Evolutionary conservation across 2,113 vertebrate species (phyloP).

Genomic region (Phyllopteryx taeniolatus): DNA sequence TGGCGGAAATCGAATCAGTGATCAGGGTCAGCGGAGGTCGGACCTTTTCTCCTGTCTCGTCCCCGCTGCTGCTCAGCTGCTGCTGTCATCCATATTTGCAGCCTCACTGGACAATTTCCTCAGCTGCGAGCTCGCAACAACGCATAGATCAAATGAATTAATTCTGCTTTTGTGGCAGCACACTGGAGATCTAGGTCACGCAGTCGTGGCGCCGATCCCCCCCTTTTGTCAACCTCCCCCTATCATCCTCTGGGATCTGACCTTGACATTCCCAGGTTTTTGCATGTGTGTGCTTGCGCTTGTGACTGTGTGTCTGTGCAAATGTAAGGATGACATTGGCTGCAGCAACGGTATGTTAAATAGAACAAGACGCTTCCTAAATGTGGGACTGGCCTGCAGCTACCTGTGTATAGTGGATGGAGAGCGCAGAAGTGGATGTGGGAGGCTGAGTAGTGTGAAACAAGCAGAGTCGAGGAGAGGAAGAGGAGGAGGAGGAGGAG

Average conservation of each 20-base stretch:
- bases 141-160: conserved; percentile 69
- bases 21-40: conserved; percentile 36
- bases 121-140: conserved; percentile 59
- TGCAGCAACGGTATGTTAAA: conserved; percentile 31
- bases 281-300: neutral
- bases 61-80: conserved; percentile 62
- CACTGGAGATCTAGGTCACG: conserved; percentile 65
- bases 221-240: conserved; percentile 47
- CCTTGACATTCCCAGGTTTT: conserved; percentile 70
- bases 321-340: conserved; percentile 4
- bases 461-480: conserved; percentile 34
- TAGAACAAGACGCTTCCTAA: conserved; percentile 48
- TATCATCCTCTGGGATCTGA: conserved; percentile 53
- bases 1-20: conserved; percentile 47
- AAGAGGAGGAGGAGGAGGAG: conserved; percentile 22
- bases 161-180: conserved; percentile 68
- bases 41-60: conserved; percentile 48
- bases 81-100: conserved; percentile 71
- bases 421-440: conserved; percentile 49
- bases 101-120: conserved; percentile 69
- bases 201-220: conserved; percentile 35
- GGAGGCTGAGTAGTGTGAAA: conserved; percentile 49
- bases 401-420: conserved; percentile 49
- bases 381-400: conserved; percentile 64
- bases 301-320: neutral